These are phyloP conservation scores for Passer montanus DNA, from an alignment of 2,113 vertebrate genomes.

Conservation along the genomic window DNA sequence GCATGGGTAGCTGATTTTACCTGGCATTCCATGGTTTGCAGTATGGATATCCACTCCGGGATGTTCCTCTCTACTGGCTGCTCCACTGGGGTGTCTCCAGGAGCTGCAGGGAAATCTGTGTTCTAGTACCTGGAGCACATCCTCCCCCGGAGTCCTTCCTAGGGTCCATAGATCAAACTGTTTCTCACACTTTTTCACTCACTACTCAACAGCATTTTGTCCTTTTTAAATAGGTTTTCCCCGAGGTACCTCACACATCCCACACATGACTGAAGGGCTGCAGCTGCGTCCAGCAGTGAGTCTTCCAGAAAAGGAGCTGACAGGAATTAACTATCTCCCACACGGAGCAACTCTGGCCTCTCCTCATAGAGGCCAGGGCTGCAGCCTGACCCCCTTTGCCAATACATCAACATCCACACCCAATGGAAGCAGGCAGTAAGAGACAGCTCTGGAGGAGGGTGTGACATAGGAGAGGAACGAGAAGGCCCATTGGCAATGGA, in stretches of 20 bases:
- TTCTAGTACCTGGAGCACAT: background rate
- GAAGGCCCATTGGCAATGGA: background rate
- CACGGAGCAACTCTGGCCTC: background rate
- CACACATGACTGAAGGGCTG: rapidly evolving
- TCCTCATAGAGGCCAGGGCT: too few relatives aligned
- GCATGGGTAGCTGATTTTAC: background rate
- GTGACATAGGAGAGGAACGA: background rate
- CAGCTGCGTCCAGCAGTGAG: rapidly evolving
- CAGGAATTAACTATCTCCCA: background rate
- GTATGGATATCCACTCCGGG: background rate
- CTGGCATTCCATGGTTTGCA: background rate
- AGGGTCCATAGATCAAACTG: background rate
- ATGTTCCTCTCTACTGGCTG: background rate
- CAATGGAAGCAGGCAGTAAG: background rate
- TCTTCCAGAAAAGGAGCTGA: background rate
- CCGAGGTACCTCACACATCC: background rate
- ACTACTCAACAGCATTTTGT: background rate
- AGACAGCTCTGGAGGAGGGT: background rate
- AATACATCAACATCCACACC: background rate
- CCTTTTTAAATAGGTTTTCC: background rate
- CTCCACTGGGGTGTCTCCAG: background rate
- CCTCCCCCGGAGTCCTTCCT: background rate
- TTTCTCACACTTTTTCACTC: background rate
- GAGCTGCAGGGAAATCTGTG: background rate
- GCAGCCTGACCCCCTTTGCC: background rate